phyloP scores from a whole-genome alignment of 1,140 invertebrate species.

The Scaptomyza hsui region DNA sequence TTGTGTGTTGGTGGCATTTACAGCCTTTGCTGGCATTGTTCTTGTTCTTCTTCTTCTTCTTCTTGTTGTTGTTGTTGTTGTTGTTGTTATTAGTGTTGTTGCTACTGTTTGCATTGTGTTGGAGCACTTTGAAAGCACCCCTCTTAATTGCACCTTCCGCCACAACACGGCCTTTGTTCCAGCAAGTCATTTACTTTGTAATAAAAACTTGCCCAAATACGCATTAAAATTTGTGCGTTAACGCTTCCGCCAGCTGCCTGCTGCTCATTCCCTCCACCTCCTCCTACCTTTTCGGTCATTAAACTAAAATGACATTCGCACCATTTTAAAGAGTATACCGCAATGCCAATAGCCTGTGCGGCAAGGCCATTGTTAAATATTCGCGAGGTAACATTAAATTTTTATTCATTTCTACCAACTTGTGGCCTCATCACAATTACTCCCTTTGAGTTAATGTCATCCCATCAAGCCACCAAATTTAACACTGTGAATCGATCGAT shows the following conservation, averaged over 20 bases:
- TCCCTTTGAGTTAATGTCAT: too few relatives aligned
- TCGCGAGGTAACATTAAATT: not conserved
- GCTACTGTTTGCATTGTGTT: constrained; percentile 25
- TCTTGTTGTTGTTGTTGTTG: constrained; percentile 5
- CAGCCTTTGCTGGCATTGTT: constrained; percentile 42
- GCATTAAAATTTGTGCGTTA: constrained; percentile 51
- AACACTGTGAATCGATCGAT: too few relatives aligned
- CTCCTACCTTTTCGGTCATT: constrained; percentile 38
- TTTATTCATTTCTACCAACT: too few relatives aligned
- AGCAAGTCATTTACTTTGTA: constrained; percentile 52
- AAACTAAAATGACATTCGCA: constrained; percentile 41
- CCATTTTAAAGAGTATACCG: constrained; percentile 38
- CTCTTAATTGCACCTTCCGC: constrained; percentile 48
- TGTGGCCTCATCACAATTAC: not conserved
- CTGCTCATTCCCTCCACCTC: constrained; percentile 21
- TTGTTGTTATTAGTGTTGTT: constrained; percentile 7
- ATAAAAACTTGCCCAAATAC: constrained; percentile 57
- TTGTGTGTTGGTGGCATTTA: constrained; percentile 30
- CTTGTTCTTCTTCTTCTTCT: constrained; percentile 7
- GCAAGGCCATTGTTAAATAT: constrained; percentile 3
- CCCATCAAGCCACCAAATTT: too few relatives aligned
- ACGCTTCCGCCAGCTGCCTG: constrained; percentile 43
- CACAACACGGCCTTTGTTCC: constrained; percentile 22
- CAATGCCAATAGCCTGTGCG: constrained; percentile 15
- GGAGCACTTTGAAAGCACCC: constrained; percentile 32